phyloP scores from a whole-genome alignment of 2,113 vertebrate species.

The Charina bottae region DNA sequence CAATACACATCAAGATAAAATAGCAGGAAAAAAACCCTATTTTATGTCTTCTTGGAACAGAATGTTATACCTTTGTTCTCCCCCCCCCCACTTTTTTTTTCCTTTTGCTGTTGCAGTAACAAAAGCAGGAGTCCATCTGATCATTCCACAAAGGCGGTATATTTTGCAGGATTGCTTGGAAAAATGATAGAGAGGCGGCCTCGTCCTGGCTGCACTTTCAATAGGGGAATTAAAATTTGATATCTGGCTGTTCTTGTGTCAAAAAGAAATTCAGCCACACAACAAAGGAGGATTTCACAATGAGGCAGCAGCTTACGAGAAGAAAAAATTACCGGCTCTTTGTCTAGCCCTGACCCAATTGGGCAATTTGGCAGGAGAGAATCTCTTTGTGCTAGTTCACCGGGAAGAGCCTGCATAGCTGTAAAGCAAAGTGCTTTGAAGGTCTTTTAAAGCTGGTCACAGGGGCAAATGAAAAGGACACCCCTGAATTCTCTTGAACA shows the following conservation, averaged over 20 bases:
- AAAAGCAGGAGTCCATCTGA: conserved; percentile 28
- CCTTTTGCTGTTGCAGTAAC: conserved; percentile 46
- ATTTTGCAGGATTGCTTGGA: conserved; percentile 16
- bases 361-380: background rate
- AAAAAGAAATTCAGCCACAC: background rate
- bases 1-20: background rate
- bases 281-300: conserved; percentile 6
- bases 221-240: conserved; percentile 32
- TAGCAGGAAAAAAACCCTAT: background rate
- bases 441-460: background rate
- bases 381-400: background rate
- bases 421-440: background rate
- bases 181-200: conserved; percentile 25
- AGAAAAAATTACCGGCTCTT: background rate
- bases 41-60: conserved; percentile 34
- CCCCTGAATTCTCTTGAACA: background rate
- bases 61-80: conserved; percentile 19
- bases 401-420: background rate
- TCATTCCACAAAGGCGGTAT: conserved; percentile 16
- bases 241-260: conserved; percentile 14
- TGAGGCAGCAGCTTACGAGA: conserved; percentile 14
- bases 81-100: background rate
- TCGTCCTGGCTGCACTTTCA: conserved; percentile 35
- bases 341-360: background rate
- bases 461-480: background rate